Conservation (phyloP, 2,113 vertebrate species). For the Lophura nycthemera region DNA sequence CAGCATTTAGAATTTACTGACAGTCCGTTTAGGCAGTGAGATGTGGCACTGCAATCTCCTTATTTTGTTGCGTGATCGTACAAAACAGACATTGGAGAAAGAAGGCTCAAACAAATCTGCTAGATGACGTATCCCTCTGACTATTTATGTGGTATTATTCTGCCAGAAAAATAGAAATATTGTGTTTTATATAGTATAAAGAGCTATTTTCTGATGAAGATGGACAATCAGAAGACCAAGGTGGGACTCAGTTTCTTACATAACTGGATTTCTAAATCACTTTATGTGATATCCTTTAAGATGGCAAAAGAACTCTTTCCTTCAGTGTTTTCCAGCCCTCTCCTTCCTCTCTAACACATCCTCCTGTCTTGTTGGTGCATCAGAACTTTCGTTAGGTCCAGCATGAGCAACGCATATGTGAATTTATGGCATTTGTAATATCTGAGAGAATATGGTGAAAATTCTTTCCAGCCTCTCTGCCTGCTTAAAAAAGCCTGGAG, state of each 20-base stretch:
- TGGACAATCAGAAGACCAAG: background rate
- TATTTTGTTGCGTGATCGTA: conserved; percentile 2
- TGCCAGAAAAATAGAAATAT: background rate
- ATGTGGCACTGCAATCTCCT: background rate
- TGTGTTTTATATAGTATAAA: background rate
- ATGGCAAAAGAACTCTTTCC: background rate
- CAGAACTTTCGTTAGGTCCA: conserved; percentile 22
- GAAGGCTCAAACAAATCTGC: background rate
- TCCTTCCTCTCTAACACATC: background rate
- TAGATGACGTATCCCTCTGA: background rate
- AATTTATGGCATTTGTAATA: conserved; percentile 6
- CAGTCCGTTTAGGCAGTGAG: background rate
- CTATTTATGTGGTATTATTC: background rate
- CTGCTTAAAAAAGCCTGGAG: conserved; percentile 23
- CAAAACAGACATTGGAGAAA: background rate
- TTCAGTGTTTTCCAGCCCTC: background rate
- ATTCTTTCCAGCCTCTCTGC: conserved; percentile 28
- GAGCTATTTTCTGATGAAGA: background rate
- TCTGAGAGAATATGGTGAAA: conserved; percentile 34
- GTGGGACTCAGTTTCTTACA: background rate
- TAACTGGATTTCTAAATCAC: background rate
- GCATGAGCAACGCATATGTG: background rate
- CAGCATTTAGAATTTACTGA: background rate
- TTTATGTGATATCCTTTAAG: background rate
- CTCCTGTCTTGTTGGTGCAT: background rate